Evolutionary conservation across 2,888 invertebrate species (phyloP).

Genomic region (Eubasilissa splendida): DNA sequence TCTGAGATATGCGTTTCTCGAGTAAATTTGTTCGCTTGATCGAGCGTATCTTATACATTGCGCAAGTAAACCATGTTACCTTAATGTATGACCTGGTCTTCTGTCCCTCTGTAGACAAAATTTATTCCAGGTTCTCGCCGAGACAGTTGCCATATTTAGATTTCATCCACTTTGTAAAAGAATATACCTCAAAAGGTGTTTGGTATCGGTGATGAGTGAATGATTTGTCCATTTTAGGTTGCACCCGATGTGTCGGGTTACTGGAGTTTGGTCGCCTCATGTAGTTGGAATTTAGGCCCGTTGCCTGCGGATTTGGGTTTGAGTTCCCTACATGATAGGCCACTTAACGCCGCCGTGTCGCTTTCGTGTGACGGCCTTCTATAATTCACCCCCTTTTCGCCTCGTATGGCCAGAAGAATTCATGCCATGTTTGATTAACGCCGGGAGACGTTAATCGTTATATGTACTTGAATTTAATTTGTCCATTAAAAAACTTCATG

Average conservation of each 20-base stretch:
- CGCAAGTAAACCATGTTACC: background rate
- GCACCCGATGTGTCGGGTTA: slow-evolving; percentile 59
- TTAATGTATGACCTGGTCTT: background rate
- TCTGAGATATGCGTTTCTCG: too few species aligned
- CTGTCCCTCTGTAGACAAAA: slow-evolving; percentile 15
- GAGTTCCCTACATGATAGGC: slow-evolving; percentile 71
- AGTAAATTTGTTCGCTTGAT: too few species aligned
- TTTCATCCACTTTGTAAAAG: background rate
- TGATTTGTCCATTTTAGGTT: background rate
- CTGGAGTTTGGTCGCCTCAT: background rate
- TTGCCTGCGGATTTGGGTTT: slow-evolving; percentile 66
- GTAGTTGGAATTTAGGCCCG: slow-evolving; percentile 59
- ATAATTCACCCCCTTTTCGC: slow-evolving; percentile 29
- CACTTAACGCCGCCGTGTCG: slow-evolving; percentile 70
- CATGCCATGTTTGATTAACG: slow-evolving; percentile 24
- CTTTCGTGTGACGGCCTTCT: slow-evolving; percentile 52
- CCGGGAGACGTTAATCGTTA: slow-evolving; percentile 14
- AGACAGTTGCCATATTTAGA: slow-evolving; percentile 34
- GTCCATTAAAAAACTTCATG: background rate
- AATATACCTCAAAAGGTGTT: background rate
- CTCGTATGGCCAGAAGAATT: slow-evolving; percentile 26
- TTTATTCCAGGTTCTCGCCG: slow-evolving; percentile 54
- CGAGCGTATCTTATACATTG: too few species aligned
- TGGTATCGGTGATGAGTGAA: background rate
- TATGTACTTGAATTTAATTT: background rate